Evolutionary conservation across 2,113 vertebrate genomes (phyloP), one percentile per base, ranked within the genome.

Genomic region (Brachyhypopomus gauderio): DNA sequence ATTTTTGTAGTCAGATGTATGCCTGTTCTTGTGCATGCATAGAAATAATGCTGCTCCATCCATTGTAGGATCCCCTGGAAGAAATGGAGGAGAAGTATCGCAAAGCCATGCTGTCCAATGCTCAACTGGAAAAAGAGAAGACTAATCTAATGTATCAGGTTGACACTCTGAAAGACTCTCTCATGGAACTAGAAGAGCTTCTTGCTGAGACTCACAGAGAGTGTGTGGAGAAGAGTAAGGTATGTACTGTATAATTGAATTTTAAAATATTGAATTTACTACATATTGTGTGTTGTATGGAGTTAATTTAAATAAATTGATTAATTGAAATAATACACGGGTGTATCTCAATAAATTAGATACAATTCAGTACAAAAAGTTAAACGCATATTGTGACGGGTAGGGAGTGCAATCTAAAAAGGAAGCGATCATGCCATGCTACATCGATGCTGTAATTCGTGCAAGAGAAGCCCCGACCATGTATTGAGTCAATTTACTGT

Each of bases 101-200:
- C 62, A 97, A 97, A 88, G 96, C 97, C 70, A 98, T 99, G 98
- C 96, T 99, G 62, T 98, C 97, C 87, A 99, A 98, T 11, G 97
- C 98, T 23, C 97, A 98, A 82, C 91, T 99, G 55, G 97, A 99
- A 90, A 99, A 98, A 3, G 98, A 99, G 82, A 99, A 99, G 84
- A 96, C 92, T 19, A 97, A 97, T 90, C 93, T 98, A 88, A 96
- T 98, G 95, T 99, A 98, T 92, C 97, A 98, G 90, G 97, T 98
- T 5, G 98, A 99, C 86, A 95, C 93, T 0, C 90, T 99, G 0
- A 97, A 97, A 86, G 98, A 99, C 86, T 93, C 91, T 0, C 88
- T 99, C 60, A 91, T 96, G 67, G 97, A 97, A 86, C 84, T 99
- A 8, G 97, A 99, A 73, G 98, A 99, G 3, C 94, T 97, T 90